phyloP scores from a whole-genome alignment of 53 echinoderm and acorn worm genomes.

The Echinometra lucunter region DNA sequence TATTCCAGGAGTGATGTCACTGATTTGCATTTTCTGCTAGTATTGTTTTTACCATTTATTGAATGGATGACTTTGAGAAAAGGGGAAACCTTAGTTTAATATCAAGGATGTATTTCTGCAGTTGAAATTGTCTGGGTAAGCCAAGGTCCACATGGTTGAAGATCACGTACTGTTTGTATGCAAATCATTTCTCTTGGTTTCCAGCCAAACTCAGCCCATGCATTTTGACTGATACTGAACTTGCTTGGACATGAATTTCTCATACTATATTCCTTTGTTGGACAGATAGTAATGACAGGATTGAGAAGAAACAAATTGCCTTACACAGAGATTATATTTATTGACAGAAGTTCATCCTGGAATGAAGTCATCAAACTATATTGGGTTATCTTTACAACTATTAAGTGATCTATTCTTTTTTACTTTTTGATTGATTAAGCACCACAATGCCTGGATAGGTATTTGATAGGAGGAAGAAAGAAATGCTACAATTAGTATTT shows the following conservation, averaged over 20 bases:
- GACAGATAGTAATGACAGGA: not conserved
- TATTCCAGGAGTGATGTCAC: not conserved
- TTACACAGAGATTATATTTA: not conserved
- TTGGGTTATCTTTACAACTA: not conserved
- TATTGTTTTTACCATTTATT: not conserved
- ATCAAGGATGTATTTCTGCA: not conserved
- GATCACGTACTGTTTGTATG: slow-evolving; percentile 63
- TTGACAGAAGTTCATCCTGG: not conserved
- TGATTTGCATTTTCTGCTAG: not conserved
- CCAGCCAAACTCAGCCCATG: not conserved
- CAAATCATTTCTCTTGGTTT: slow-evolving; percentile 51
- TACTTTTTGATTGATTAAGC: not conserved
- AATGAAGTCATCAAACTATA: not conserved
- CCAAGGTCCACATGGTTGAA: slow-evolving; percentile 38
- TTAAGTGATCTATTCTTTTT: not conserved
- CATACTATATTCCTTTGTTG: not conserved
- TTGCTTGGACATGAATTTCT: slow-evolving; percentile 21
- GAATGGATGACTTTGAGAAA: not conserved
- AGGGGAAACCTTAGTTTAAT: not conserved
- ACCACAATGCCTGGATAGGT: not conserved
- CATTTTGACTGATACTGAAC: slow-evolving; percentile 24
- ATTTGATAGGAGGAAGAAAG: not conserved
- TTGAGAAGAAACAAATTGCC: not conserved
- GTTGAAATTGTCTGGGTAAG: slow-evolving; percentile 25
- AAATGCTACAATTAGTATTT: not conserved